Evolutionary conservation across 2,888 invertebrate genomes (phyloP), one percentile per base, ranked within the genome.

Genomic region (Halictus ligatus): DNA sequence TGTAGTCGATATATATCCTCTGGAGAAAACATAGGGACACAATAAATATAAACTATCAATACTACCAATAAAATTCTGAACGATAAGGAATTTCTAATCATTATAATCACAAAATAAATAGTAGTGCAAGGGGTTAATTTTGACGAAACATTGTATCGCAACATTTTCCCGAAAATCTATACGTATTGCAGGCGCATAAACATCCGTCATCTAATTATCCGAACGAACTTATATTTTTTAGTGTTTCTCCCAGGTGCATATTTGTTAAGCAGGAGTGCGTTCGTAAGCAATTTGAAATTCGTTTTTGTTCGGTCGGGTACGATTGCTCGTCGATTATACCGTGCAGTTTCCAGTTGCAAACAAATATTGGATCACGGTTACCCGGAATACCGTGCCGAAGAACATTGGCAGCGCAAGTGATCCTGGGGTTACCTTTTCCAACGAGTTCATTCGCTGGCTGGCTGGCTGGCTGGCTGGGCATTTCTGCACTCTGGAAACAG

Each of bases 401-500:
- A 71, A 54, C 54, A 35, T 75, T 73, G 48, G 75, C n/a, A 67
- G 48, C 29, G 40, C 43, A 35, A 46, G 64, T 75, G 80, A 85
- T 85, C 73, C 46, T 64, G 8, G 80, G 8, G 80, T 73, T 85
- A 72, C 75, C 40, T 67, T 74, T 81, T 15, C 64, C 81, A 40
- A 64, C 75, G 60, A 75, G 86, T 81, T 85, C 80, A 71, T 78
- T 35, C 35, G 35, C 35, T 78, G 64, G 67, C 73, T 72, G 67
- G 40, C 67, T 50, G 50, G 78, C 69, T 69, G 58, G 40, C 69
- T 72, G 60, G 80, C 77, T 81, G 64, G 72, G 35, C 86, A 81
- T 82, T 86, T 74, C 60, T 76, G n/a, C 73, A 43, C 69, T 76
- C 77, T 29, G 54, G 78, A 46, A 87, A 89, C 85, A 83, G 74